phyloP scores from a whole-genome alignment of 1,140 invertebrate species.

The Caenorhabditis briggsae region DNA sequence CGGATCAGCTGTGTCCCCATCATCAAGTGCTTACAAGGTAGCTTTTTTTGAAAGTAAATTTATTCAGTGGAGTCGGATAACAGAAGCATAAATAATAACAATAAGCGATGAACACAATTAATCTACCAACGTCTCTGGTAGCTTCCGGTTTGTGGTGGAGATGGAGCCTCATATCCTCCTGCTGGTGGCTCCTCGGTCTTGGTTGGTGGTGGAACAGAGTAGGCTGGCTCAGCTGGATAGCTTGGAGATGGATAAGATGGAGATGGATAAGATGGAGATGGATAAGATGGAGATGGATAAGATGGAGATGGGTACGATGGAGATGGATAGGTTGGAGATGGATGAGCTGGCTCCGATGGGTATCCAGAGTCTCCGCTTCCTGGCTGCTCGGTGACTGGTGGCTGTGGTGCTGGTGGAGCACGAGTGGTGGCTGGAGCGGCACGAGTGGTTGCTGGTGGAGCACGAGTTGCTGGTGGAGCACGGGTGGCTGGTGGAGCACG shows the following conservation, averaged over 20 bases:
- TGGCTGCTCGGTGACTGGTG: constrained; percentile 31
- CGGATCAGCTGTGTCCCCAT: constrained; percentile 67
- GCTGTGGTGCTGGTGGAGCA: constrained; percentile 24
- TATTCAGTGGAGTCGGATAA: constrained; percentile 54
- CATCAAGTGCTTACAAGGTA: constrained; percentile 67
- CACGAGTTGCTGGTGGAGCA: constrained; percentile 47
- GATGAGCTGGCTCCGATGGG: constrained; percentile 34
- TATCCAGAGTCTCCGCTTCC: constrained; percentile 1
- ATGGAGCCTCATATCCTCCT: constrained; percentile 52
- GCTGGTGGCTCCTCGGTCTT: constrained; percentile 37
- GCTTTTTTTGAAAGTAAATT: background rate
- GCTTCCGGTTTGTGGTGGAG: constrained; percentile 47
- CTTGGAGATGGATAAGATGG: constrained; percentile 22
- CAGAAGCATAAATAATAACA: constrained; percentile 15
- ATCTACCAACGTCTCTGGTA: constrained; percentile 37
- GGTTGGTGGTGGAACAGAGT: constrained; percentile 24
- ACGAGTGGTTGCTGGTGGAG: constrained; percentile 42
- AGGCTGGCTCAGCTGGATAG: constrained; percentile 54
- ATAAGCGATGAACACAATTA: background rate
- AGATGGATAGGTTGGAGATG: constrained; percentile 35
- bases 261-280: constrained; percentile 12
- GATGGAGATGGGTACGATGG: constrained; percentile 8
- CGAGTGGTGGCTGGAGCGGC: constrained; percentile 10
- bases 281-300: constrained; percentile 3
- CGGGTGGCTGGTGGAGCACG: constrained; percentile 39